A percentile compares a stretch with the other conserved stretches of the same genome.
Conservation (phyloP, 2,113 vertebrate species). For the Cyphomyrus plagiostoma region DNA sequence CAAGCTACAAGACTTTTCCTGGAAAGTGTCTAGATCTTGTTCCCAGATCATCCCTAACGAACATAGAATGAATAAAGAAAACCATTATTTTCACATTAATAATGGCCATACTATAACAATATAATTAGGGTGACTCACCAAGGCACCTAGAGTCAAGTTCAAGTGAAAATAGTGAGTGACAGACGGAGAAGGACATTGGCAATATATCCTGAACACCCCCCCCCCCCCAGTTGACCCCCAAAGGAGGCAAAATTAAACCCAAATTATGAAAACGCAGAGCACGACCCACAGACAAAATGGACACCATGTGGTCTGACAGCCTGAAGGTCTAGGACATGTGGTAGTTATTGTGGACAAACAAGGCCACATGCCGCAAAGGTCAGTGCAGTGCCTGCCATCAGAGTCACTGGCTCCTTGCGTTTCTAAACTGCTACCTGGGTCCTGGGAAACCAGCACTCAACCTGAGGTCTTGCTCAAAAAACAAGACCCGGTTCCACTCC, state of each 20-base stretch:
- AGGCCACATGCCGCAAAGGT: neutral
- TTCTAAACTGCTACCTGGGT: neutral
- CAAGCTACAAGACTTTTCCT: neutral
- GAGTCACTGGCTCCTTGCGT: no score
- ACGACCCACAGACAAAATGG: neutral
- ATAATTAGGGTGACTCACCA: slow-evolving; percentile 3
- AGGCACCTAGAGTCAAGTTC: neutral
- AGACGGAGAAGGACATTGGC: neutral
- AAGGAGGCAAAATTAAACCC: slow-evolving; percentile 7
- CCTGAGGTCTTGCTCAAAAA: neutral
- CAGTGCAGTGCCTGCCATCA: neutral
- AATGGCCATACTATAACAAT: slow-evolving; percentile 6
- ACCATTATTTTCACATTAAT: neutral
- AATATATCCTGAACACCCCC: neutral
- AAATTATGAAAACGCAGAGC: neutral
- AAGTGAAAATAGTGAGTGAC: neutral
- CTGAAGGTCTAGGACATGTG: neutral
- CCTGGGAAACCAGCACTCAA: neutral
- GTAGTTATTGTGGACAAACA: neutral
- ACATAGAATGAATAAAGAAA: neutral
- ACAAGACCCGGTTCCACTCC: no score
- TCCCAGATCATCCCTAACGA: neutral
- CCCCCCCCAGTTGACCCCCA: neutral
- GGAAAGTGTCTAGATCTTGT: neutral
- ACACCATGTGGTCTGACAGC: neutral